These are phyloP conservation scores for Calliopsis andreniformis DNA, from an alignment of 1,140 invertebrate genomes.

Conservation along the genomic window DNA sequence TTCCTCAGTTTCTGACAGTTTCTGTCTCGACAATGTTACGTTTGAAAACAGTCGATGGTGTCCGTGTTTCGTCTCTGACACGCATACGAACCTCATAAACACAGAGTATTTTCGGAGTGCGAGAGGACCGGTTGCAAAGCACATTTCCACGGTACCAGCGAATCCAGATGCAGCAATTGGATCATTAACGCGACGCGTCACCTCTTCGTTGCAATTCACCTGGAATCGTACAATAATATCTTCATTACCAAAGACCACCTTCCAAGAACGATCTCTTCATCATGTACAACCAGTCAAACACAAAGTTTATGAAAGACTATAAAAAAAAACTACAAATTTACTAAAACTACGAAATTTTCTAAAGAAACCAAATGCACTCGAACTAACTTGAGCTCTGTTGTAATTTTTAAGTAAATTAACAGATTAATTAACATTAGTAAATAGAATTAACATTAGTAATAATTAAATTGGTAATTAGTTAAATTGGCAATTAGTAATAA, in stretches of 20 bases:
- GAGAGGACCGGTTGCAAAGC: constrained; percentile 88
- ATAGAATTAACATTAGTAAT: no score
- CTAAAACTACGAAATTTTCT: no score
- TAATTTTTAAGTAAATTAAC: no score
- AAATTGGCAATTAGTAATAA: no score
- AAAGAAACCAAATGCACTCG: no score
- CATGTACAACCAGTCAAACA: neutral
- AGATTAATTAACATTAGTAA: no score
- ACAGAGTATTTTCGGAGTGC: constrained; percentile 83
- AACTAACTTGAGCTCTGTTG: no score
- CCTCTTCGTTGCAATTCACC: constrained; percentile 86
- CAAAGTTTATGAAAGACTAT: neutral
- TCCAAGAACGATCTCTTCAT: no score
- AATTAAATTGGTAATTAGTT: no score
- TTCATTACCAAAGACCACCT: neutral
- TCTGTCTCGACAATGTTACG: no score
- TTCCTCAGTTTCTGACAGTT: no score
- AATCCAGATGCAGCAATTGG: constrained; percentile 84
- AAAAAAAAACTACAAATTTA: neutral
- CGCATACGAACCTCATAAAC: constrained; percentile 80
- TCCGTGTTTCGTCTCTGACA: neutral
- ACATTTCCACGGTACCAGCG: constrained; percentile 89
- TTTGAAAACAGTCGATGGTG: constrained; percentile 15
- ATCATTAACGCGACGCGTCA: constrained; percentile 82
- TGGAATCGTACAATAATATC: constrained; percentile 62